Evolutionary conservation across 2,888 invertebrate genomes (phyloP).

Genomic region (Latheticus oryzae): DNA sequence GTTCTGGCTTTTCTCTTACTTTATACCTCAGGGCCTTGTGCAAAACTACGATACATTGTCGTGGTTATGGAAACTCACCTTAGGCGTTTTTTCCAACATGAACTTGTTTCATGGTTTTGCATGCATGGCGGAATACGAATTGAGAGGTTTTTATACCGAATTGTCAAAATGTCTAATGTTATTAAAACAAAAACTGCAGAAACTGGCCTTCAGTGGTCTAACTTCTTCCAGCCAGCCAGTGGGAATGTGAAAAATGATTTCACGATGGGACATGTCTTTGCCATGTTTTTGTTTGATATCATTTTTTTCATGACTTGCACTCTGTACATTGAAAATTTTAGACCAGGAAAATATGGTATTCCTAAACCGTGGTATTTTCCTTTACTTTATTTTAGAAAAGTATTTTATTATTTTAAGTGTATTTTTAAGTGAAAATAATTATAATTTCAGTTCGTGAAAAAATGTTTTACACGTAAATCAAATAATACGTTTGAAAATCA

Average conservation of each 20-base stretch:
- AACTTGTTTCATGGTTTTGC: conserved; percentile 59
- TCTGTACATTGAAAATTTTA: conserved; percentile 70
- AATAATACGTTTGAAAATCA: no score
- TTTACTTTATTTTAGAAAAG: no score
- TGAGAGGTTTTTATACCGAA: conserved; percentile 54
- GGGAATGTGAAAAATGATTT: conserved; percentile 57
- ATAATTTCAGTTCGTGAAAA: not conserved
- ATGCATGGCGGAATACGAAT: conserved; percentile 59
- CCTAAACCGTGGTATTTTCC: conserved; percentile 63
- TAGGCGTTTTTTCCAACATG: conserved; percentile 61
- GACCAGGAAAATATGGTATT: conserved; percentile 74
- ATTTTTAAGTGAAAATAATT: no score
- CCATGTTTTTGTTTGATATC: conserved; percentile 67
- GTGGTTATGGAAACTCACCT: conserved; percentile 48
- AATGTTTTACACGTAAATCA: no score
- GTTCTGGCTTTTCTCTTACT: conserved; percentile 59
- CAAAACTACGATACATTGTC: conserved; percentile 40
- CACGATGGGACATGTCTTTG: conserved; percentile 61
- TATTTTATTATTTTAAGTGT: no score
- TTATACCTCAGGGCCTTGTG: conserved; percentile 54
- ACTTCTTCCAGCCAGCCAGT: conserved; percentile 61
- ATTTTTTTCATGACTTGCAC: conserved; percentile 69
- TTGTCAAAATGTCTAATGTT: not conserved
- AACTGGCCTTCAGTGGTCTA: conserved; percentile 65
- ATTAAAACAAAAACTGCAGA: conserved; percentile 59